Evolutionary conservation across 2,888 invertebrate species (phyloP).

Genomic region (Perizoma affinitatum): DNA sequence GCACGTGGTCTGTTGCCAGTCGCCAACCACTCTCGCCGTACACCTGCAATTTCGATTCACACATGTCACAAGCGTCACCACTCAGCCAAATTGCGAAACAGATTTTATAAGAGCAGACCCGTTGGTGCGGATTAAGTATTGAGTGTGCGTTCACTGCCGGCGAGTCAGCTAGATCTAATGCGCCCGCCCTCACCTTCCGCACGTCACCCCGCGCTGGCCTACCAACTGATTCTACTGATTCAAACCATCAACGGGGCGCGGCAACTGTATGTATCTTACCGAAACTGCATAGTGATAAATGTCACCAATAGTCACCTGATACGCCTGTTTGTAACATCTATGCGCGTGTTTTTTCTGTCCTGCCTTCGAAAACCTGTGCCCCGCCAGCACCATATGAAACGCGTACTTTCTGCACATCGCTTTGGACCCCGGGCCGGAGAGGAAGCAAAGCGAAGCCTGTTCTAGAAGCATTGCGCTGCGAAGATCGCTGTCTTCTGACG

Average conservation of each 20-base stretch:
- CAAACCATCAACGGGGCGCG: too few relatives aligned
- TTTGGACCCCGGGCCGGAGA: slow-evolving; percentile 84
- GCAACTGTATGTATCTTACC: too few relatives aligned
- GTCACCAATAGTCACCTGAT: slow-evolving; percentile 10
- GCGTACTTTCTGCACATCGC: slow-evolving; percentile 96
- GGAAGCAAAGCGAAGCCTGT: slow-evolving; percentile 96
- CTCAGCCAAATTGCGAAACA: too few relatives aligned
- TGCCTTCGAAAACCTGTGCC: slow-evolving; percentile 96
- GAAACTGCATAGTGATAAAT: too few relatives aligned
- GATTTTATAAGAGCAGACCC: too few relatives aligned
- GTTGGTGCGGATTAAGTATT: too few relatives aligned
- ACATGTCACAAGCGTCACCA: too few relatives aligned
- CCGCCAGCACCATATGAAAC: slow-evolving; percentile 98
- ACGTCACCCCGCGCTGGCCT: too few relatives aligned
- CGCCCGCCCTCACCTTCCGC: too few relatives aligned
- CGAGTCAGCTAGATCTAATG: too few relatives aligned
- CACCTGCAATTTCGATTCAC: slow-evolving; percentile 72
- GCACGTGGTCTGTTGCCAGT: slow-evolving; percentile 97
- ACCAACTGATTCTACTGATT: too few relatives aligned
- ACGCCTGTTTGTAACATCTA: slow-evolving; percentile 94
- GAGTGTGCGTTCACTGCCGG: too few relatives aligned
- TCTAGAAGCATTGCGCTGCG: slow-evolving; percentile 96
- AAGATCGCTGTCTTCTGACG: slow-evolving; percentile 98
- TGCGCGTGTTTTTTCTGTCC: slow-evolving; percentile 96
- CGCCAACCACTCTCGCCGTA: slow-evolving; percentile 93